These are phyloP conservation scores for Prosapia bicincta DNA, from an alignment of 2,888 invertebrate genomes.

Conservation along the genomic window DNA sequence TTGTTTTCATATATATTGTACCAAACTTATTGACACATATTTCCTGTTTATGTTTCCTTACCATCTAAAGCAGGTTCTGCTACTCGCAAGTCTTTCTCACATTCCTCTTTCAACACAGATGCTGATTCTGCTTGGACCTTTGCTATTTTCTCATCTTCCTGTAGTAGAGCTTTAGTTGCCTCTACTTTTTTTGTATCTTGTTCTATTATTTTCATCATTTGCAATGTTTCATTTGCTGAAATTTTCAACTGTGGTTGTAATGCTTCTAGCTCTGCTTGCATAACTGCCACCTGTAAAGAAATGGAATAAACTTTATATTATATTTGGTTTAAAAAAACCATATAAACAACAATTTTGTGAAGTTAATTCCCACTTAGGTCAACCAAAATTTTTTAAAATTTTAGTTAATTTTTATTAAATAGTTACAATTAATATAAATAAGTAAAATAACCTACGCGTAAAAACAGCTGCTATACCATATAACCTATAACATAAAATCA, in stretches of 20 bases:
- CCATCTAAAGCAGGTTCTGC: constrained; percentile 79
- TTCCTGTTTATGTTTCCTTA: constrained; percentile 6
- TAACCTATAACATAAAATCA: too few species aligned
- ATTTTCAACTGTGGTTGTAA: constrained; percentile 70
- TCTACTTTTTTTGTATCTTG: constrained; percentile 63
- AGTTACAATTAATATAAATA: too few species aligned
- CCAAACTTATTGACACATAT: too few species aligned
- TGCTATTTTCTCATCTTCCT: constrained; percentile 82
- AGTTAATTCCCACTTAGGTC: too few species aligned
- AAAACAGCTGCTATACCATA: too few species aligned
- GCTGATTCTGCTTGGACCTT: constrained; percentile 84
- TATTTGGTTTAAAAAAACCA: too few species aligned
- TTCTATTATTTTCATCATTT: constrained; percentile 75
- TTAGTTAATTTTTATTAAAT: too few species aligned
- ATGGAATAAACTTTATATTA: too few species aligned
- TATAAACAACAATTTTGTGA: too few species aligned
- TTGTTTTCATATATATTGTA: too few species aligned
- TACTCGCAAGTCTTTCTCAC: constrained; percentile 87
- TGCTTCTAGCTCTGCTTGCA: constrained; percentile 70
- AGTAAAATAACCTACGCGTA: too few species aligned
- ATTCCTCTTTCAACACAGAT: constrained; percentile 80
- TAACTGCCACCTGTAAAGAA: constrained; percentile 57
- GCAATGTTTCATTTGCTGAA: constrained; percentile 67
- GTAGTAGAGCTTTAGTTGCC: constrained; percentile 72
- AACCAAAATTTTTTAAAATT: too few species aligned